These are phyloP conservation scores for Podiceps cristatus DNA, from an alignment of 2,113 vertebrate species.

Conservation along the genomic window DNA sequence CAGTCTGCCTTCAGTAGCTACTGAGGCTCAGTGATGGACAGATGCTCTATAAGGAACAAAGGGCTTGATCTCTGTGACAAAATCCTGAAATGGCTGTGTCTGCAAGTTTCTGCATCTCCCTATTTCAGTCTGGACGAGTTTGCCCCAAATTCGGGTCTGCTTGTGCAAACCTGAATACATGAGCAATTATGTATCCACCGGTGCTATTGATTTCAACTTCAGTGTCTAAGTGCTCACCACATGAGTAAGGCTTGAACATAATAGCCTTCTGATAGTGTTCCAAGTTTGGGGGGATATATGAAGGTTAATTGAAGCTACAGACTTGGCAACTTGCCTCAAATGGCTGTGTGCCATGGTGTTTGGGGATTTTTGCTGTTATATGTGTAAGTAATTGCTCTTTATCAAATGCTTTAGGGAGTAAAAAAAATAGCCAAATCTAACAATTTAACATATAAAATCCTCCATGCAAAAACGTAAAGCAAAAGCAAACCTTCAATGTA, in stretches of 20 bases:
- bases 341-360: slow-evolving; percentile 54
- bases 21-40: neutral
- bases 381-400: slow-evolving; percentile 66
- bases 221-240: slow-evolving; percentile 53
- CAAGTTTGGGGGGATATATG: slow-evolving; percentile 68
- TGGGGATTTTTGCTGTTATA: slow-evolving; percentile 63
- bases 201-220: slow-evolving; percentile 48
- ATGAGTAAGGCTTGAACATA: slow-evolving; percentile 63
- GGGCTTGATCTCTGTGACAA: neutral
- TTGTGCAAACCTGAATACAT: neutral
- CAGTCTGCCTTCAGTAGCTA: neutral
- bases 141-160: neutral
- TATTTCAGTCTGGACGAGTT: neutral
- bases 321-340: slow-evolving; percentile 66
- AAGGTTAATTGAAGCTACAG: slow-evolving; percentile 72
- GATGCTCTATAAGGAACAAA: neutral
- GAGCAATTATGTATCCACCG: slow-evolving; percentile 35
- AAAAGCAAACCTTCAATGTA: neutral
- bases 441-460: neutral
- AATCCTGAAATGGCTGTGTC: neutral
- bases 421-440: slow-evolving; percentile 34
- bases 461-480: neutral
- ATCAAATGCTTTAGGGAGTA: slow-evolving; percentile 39
- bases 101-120: neutral
- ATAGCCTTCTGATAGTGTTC: slow-evolving; percentile 67